These are phyloP conservation scores for Erythrocercus mccallii DNA, from an alignment of 2,113 vertebrate species.

Conservation along the genomic window DNA sequence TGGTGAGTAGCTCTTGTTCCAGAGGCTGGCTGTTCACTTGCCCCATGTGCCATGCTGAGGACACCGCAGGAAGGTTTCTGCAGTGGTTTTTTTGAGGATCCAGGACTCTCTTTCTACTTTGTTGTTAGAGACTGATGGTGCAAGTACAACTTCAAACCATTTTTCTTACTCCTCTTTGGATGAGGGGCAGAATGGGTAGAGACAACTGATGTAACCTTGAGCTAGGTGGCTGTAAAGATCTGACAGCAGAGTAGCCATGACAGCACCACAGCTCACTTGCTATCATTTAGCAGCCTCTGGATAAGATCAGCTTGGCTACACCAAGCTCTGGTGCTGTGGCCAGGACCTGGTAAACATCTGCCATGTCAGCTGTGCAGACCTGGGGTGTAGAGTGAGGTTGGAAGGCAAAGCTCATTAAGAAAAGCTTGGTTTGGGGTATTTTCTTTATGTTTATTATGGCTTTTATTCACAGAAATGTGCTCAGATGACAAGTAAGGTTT, in stretches of 20 bases:
- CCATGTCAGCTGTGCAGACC: neutral
- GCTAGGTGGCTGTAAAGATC: neutral
- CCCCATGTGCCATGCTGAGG: neutral
- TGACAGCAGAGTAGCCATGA: neutral
- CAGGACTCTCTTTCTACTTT: neutral
- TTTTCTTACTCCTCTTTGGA: neutral
- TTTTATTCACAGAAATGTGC: neutral
- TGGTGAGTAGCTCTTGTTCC: slow-evolving; percentile 73
- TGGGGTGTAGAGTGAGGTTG: neutral
- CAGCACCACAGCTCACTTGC: neutral
- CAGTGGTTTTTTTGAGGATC: neutral
- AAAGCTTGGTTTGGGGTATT: neutral
- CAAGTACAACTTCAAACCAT: neutral
- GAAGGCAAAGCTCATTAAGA: neutral
- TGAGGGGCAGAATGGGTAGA: neutral
- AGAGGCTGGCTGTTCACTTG: neutral
- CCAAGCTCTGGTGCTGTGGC: neutral
- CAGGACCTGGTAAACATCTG: neutral
- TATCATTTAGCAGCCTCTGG: neutral
- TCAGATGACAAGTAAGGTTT: neutral
- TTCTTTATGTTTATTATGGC: neutral
- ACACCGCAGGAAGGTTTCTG: neutral
- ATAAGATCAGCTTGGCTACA: neutral
- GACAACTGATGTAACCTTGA: neutral
- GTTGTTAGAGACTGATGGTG: neutral